Base-by-base conservation (phyloP, 2,888 invertebrate species). In the Leptarthrus brevirostris region DNA sequence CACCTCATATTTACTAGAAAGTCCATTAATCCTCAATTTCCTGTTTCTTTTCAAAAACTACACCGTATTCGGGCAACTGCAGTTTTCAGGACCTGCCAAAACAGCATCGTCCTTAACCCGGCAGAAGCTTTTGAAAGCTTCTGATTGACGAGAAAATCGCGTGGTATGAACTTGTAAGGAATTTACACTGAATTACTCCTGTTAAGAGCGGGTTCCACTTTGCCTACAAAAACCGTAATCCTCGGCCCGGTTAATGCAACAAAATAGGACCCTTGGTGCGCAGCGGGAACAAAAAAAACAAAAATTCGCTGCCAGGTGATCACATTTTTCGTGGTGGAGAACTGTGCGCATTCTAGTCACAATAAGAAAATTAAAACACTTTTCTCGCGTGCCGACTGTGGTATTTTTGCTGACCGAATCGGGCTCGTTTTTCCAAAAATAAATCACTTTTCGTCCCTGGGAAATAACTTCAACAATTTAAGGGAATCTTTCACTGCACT, bases 201-300 rank as follows among this genome's bases (percentile, higher is more conserved):
- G 30, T 8, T 30, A n/a, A 8, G 40, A 40, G 3, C 3, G 40
- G 30, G 8, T 40, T n/a, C 54, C 24, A 54, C 54, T 71, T 54
- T 24, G 34, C 71, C 47, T 71, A 53, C 71, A 75, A 71, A 71
- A 74, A 73, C 74, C 71, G 74, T 76, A 74, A 74, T 76, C 76
- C 76, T 64, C 53, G 76, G 76, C 71, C 73, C 76, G 74, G 72
- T 73, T 69, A 69, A 53, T 75, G 73, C 71, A 75, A 71, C 71
- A 53, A 72, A 58, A 34, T 66, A 10, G 18, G 12, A 18, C 54
- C 24, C 16, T 6, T 22, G 20, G 2, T 20, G 16, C 10, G 8
- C 8, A 52, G 14, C 4, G 12, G 16, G n/a, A 47, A 16, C 16
- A 47, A 47, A 14, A 47, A 16, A 5, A 5, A 14, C 3, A 40